These are phyloP conservation scores for Andrena camellia DNA, from an alignment of 2,888 invertebrate genomes.

Conservation along the genomic window DNA sequence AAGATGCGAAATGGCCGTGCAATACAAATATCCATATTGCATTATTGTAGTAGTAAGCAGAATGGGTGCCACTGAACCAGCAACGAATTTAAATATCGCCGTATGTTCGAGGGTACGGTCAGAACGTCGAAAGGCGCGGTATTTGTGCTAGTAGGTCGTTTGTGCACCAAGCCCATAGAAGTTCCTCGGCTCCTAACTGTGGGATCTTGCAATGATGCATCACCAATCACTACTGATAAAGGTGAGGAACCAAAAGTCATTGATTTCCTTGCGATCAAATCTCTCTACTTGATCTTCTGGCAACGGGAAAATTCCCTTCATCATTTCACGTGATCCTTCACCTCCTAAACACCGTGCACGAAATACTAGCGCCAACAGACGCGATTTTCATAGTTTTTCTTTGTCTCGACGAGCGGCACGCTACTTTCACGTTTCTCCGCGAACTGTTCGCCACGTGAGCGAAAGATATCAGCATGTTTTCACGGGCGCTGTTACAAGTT, in stretches of 20 bases:
- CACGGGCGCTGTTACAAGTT: not conserved
- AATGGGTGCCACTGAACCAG: constrained; percentile 38
- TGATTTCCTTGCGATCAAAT: constrained; percentile 8
- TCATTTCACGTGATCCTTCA: not conserved
- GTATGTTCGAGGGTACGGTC: constrained; percentile 46
- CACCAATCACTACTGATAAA: constrained; percentile 22
- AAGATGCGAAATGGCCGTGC: too few species aligned
- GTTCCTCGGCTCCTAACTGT: constrained; percentile 58
- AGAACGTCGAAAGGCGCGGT: constrained; percentile 77
- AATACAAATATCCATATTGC: not conserved
- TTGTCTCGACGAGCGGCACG: constrained; percentile 13
- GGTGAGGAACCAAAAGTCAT: constrained; percentile 33
- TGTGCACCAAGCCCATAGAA: constrained; percentile 80
- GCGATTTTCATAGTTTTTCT: constrained; percentile 37
- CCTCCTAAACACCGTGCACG: not conserved
- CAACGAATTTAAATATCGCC: constrained; percentile 24
- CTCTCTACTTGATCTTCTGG: not conserved
- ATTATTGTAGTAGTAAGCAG: not conserved
- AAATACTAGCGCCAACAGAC: not conserved
- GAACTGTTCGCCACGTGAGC: too few species aligned
- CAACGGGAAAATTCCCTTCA: not conserved
- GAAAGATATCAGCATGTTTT: not conserved
- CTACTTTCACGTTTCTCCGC: constrained; percentile 54
- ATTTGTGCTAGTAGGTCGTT: constrained; percentile 82
- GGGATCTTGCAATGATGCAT: constrained; percentile 55